These are phyloP conservation scores for Agrotis exclamationis DNA, from an alignment of 2,888 invertebrate species.

Conservation along the genomic window DNA sequence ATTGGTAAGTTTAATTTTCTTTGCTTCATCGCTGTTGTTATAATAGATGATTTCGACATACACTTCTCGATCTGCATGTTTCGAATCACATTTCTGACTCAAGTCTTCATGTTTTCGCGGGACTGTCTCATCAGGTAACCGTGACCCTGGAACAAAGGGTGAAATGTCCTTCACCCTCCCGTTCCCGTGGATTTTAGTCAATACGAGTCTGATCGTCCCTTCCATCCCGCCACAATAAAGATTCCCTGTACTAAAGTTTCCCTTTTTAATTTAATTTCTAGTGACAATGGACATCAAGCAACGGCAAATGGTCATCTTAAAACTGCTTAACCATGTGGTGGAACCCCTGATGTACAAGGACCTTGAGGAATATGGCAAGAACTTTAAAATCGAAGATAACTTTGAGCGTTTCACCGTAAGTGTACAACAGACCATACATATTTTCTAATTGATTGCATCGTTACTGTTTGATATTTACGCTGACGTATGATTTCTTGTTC, in stretches of 20 bases:
- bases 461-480: background rate
- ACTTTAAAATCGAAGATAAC: constrained; percentile 85
- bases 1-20: constrained; percentile 72
- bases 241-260: background rate
- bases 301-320: constrained; percentile 87
- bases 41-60: background rate
- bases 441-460: background rate
- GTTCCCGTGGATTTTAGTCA: no score
- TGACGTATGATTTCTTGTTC: constrained; percentile 50
- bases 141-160: no score
- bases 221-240: no score
- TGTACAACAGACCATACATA: background rate
- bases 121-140: no score
- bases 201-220: no score
- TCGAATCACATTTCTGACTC: no score
- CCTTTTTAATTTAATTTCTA: constrained; percentile 63
- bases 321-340: constrained; percentile 89
- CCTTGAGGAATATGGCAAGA: constrained; percentile 82
- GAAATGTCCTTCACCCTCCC: no score
- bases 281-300: constrained; percentile 84
- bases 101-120: no score
- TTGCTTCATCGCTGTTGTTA: background rate
- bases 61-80: background rate
- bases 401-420: constrained; percentile 66
- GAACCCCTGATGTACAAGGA: constrained; percentile 88